Evolutionary conservation across 2,113 vertebrate species (phyloP), one percentile per base, ranked within the genome.

Genomic region (Cochlearius cochlearius): DNA sequence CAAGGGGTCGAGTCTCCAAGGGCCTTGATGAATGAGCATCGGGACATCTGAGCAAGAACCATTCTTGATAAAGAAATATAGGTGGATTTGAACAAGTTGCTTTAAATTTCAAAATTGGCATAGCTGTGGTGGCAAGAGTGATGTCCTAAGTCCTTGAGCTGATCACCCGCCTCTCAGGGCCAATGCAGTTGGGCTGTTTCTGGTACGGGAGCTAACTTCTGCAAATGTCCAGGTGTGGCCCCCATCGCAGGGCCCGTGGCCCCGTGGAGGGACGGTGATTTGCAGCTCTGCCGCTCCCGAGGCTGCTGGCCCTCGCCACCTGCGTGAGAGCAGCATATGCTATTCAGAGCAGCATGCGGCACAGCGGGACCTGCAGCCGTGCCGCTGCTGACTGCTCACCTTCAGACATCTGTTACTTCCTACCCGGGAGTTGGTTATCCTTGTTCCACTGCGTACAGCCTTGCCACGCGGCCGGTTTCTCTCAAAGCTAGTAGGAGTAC

Each of bases 381-480:
- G 50, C 79, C 3, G 5, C 89, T 68, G 90, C 92, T 85, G 87
- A 52, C 92, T 72, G 84, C 92, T 91, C 92, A 94, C 92, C 90
- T 96, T 53, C 93, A 49, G 77, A 88, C 85, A 90, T 92, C 93
- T 93, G 96, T 60, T 93, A 29, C 81, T 50, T 23, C 50, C 38
- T 16, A 29, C 15, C 5, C 10, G 0, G 56, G n/a, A 55, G 1
- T 4, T 36, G 27, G 11, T 27, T 71, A 36, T 21, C 76, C 79
- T 38, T 7, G 1, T 49, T 55, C 41, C 17, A 4, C 68, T 0
- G 0, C 0, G 1, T 19, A 76, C 66, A 39, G 59, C 66, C 49
- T 27, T 2, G 38, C 20, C 60, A 18, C 47, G 3, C 0, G 0
- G 39, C 75, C 68, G 7, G 49, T 41, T 36, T 75, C 78, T 47